Evolutionary conservation across 2,797 vertebrate genomes (phyloP).

Genomic region (Liasis olivaceus): DNA sequence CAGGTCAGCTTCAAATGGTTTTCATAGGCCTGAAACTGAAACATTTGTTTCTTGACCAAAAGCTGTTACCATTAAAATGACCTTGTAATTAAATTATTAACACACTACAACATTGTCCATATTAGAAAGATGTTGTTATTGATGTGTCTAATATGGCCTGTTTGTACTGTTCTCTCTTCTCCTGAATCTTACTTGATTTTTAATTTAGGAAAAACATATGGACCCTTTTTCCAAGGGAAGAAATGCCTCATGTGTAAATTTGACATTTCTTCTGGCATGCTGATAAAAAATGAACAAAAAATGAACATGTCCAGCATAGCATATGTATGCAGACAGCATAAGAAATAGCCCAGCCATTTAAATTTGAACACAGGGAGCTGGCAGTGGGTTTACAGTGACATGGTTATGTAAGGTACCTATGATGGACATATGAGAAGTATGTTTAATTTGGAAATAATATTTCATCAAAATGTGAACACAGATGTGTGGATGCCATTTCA

Average conservation of each 20-base stretch:
- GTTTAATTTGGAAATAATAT: background rate
- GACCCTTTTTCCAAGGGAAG: background rate
- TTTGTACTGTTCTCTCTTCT: too few species aligned
- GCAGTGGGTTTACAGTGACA: background rate
- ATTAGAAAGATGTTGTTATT: too few species aligned
- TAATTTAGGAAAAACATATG: background rate
- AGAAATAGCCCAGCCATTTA: background rate
- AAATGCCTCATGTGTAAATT: background rate
- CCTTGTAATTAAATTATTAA: background rate
- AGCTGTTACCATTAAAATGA: background rate
- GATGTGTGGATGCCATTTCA: too few species aligned
- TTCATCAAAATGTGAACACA: background rate
- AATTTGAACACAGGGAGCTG: too few species aligned
- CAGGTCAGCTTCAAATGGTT: too few species aligned
- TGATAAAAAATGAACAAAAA: background rate
- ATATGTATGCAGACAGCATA: background rate
- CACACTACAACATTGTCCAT: background rate
- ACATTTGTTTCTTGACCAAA: constrained; percentile 4
- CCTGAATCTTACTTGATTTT: background rate
- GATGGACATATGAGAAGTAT: background rate
- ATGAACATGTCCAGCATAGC: background rate
- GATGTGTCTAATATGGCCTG: background rate
- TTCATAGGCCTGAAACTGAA: too few species aligned
- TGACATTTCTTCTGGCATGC: background rate
- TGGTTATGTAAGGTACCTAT: background rate